phyloP scores from a whole-genome alignment of 1,140 invertebrate species.

The Drosophila mauritiana region DNA sequence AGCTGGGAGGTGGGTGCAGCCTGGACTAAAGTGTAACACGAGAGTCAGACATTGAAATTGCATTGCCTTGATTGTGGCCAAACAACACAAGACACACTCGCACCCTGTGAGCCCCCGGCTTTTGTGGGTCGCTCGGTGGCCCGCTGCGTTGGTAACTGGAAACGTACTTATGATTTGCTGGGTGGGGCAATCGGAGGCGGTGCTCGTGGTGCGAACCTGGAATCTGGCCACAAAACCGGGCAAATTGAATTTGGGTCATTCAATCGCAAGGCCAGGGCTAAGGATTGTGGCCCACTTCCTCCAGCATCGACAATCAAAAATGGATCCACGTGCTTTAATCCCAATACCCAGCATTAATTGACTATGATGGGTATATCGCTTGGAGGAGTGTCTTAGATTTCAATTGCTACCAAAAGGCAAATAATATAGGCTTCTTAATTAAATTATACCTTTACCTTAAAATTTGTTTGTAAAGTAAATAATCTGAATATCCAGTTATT shows the following conservation, averaged over 20 bases:
- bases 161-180: constrained; percentile 71
- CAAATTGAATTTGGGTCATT: constrained; percentile 79
- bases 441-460: no score
- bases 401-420: no score
- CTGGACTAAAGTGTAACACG: constrained; percentile 57
- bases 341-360: neutral
- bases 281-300: constrained; percentile 9
- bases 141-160: constrained; percentile 79
- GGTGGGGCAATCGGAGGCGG: neutral
- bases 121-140: constrained; percentile 39
- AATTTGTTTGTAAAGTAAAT: no score
- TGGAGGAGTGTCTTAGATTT: neutral
- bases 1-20: constrained; percentile 18
- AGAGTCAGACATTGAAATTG: constrained; percentile 81
- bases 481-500: no score
- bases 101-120: constrained; percentile 15
- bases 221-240: constrained; percentile 20
- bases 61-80: constrained; percentile 75
- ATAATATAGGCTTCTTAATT: no score
- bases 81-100: constrained; percentile 61
- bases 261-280: constrained; percentile 53
- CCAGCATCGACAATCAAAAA: constrained; percentile 26
- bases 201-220: neutral
- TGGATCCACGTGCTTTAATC: constrained; percentile 39
- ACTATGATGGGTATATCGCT: neutral